These are phyloP conservation scores for Montipora foliosa DNA, from an alignment of 64 coral and sea anemone genomes.

Conservation along the genomic window DNA sequence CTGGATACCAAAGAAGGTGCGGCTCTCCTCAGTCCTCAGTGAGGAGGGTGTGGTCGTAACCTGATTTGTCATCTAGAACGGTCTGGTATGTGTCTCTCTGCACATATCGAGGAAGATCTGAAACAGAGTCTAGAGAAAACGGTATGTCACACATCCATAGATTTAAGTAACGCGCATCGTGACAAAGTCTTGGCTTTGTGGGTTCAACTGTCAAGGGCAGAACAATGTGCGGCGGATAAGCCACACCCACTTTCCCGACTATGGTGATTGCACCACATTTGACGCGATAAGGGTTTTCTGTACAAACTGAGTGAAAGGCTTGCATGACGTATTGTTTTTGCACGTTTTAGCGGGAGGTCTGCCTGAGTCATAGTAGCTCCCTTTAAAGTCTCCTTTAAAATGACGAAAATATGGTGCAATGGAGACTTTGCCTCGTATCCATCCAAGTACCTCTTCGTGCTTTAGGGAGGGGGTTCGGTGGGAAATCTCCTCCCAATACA, in stretches of 20 bases:
- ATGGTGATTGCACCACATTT: slow-evolving; percentile 1
- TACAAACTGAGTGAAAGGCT: not conserved
- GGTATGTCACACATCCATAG: slow-evolving; percentile 47
- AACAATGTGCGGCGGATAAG: slow-evolving; percentile 4
- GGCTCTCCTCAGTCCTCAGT: slow-evolving; percentile 10
- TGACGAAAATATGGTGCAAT: too few relatives aligned
- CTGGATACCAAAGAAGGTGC: slow-evolving; percentile 64
- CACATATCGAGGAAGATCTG: slow-evolving; percentile 32
- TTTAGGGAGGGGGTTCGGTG: too few relatives aligned
- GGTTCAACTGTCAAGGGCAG: slow-evolving; percentile 44
- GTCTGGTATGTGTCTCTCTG: not conserved
- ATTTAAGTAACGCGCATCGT: slow-evolving; percentile 49
- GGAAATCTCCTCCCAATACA: too few relatives aligned
- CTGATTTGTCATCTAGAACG: slow-evolving; percentile 30
- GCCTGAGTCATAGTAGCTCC: too few relatives aligned
- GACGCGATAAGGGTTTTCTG: slow-evolving; percentile 2
- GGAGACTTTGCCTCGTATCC: too few relatives aligned
- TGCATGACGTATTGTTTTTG: too few relatives aligned
- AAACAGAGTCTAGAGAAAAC: slow-evolving; percentile 26
- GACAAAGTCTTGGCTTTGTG: slow-evolving; percentile 29
- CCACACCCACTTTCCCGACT: slow-evolving; percentile 13
- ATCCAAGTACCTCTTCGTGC: too few relatives aligned
- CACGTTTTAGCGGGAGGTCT: too few relatives aligned
- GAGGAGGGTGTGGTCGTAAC: slow-evolving; percentile 35
- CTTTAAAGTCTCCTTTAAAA: too few relatives aligned